Evolutionary conservation across 2,888 invertebrate genomes (phyloP), one percentile per base, ranked within the genome.

Genomic region (Acronicta aceris): DNA sequence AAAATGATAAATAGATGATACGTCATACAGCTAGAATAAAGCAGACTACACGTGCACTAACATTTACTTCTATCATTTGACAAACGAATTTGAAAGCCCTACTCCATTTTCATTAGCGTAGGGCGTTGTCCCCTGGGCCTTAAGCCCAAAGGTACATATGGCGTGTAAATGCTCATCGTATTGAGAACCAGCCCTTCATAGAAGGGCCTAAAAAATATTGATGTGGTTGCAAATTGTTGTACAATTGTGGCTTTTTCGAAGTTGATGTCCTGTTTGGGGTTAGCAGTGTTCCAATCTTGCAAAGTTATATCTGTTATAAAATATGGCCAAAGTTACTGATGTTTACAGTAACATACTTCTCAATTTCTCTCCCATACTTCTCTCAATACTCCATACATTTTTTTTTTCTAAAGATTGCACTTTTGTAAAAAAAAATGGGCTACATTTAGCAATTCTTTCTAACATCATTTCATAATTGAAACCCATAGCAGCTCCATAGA

Each of bases 151-250:
- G 80, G 89, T 92, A 88, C 95, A 95, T 95, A 95, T 95, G 94
- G 94, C 94, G 89, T 88, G 79, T 94, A 94, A 95, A 94, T 90
- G 91, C 83, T 82, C 85, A 86, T 93, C 91, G 92, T 90, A 93
- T 93, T 88, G 88, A 88, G 76, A 72, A 73, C 59, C 74, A 76
- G 77, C 81, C 81, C 79, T 78, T 75, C 79, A 62, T 60, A 56
- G 63, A 77, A 81, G 70, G 75, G 63, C 74, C 78, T 71, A 71
- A 82, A 80, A 75, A 76, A 81, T 78, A 79, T 81, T 74, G 79
- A 81, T 83, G 83, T 70, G 82, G 83, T 82, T 77, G 72, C 70
- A 65, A 77, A 72, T 77, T 72, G 61, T 77, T 69, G 72, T 75
- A 63, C 66, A 75, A 76, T 75, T 76, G 74, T 77, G 69, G 74